Conservation (phyloP, 1,140 invertebrate species). For the Heterodera carotae region DNA sequence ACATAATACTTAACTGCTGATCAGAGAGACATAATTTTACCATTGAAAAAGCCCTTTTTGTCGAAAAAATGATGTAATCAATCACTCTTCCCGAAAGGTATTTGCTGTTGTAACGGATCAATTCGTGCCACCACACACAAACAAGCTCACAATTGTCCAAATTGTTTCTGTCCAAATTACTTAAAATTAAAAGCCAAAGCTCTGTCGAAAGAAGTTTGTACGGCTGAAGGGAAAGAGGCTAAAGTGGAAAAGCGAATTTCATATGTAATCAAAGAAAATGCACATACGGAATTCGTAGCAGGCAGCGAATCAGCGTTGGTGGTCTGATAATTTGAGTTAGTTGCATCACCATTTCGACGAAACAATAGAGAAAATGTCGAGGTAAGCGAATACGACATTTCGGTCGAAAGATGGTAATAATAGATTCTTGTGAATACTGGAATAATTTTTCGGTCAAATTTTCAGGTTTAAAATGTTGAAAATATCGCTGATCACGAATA, state of each 20-base stretch:
- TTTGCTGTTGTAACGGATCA: conserved; percentile 22
- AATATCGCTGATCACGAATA: too few relatives aligned
- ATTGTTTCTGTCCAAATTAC: conserved; percentile 27
- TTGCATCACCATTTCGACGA: neutral
- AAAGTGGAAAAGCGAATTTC: too few relatives aligned
- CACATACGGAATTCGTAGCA: neutral
- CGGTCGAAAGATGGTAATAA: too few relatives aligned
- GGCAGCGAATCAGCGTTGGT: neutral
- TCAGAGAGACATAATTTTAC: too few relatives aligned
- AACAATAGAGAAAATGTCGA: neutral
- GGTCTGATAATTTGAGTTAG: too few relatives aligned
- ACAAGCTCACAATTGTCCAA: conserved; percentile 19
- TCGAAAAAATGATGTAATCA: conserved; percentile 31
- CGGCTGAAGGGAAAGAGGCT: neutral
- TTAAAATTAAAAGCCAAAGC: conserved; percentile 27
- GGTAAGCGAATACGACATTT: too few relatives aligned
- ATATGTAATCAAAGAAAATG: too few relatives aligned
- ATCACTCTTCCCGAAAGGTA: conserved; percentile 22
- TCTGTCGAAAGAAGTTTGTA: conserved; percentile 21
- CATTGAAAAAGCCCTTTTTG: conserved; percentile 27
- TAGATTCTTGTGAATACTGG: too few relatives aligned
- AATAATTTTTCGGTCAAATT: too few relatives aligned
- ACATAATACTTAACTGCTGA: too few relatives aligned
- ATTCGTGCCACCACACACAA: conserved; percentile 13
- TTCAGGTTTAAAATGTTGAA: too few relatives aligned